These are phyloP conservation scores for Orestias chungarensis DNA, from an alignment of 2,797 vertebrate genomes.

Conservation along the genomic window DNA sequence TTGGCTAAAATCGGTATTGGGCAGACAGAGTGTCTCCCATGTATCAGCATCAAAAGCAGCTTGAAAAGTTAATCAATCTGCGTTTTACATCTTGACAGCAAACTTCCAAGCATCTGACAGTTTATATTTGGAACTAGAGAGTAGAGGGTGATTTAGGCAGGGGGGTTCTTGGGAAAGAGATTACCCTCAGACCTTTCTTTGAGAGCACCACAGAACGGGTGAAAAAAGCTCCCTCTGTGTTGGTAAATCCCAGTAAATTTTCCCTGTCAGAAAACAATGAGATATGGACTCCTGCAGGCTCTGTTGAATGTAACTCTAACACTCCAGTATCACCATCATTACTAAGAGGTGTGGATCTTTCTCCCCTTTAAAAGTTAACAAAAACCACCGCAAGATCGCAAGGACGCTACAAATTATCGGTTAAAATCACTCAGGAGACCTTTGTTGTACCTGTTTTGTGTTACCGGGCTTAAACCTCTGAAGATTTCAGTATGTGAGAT, in stretches of 20 bases:
- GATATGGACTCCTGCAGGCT: constrained; percentile 69
- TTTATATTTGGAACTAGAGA: constrained; percentile 35
- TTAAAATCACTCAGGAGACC: constrained; percentile 35
- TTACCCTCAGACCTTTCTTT: constrained; percentile 62
- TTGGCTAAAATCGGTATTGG: background rate
- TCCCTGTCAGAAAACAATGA: constrained; percentile 79
- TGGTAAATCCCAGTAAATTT: constrained; percentile 81
- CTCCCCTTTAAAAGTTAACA: background rate
- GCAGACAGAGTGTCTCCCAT: too few relatives aligned
- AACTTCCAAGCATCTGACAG: constrained; percentile 50
- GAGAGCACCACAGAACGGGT: constrained; percentile 37
- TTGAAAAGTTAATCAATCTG: constrained; percentile 33
- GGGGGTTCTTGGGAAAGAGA: constrained; percentile 52
- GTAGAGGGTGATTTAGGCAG: background rate
- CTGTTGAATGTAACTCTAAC: constrained; percentile 73
- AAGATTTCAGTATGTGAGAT: constrained; percentile 44
- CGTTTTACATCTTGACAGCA: constrained; percentile 53
- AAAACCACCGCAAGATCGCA: constrained; percentile 19
- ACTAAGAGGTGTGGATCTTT: constrained; percentile 65
- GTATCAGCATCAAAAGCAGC: too few relatives aligned
- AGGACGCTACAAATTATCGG: constrained; percentile 22
- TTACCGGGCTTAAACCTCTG: constrained; percentile 49
- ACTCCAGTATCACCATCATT: constrained; percentile 75
- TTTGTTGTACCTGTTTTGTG: constrained; percentile 16
- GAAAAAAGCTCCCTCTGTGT: constrained; percentile 63